Evolutionary conservation across 2,797 vertebrate genomes (phyloP), one percentile per base, ranked within the genome.

Genomic region (Champsocephalus gunnari): DNA sequence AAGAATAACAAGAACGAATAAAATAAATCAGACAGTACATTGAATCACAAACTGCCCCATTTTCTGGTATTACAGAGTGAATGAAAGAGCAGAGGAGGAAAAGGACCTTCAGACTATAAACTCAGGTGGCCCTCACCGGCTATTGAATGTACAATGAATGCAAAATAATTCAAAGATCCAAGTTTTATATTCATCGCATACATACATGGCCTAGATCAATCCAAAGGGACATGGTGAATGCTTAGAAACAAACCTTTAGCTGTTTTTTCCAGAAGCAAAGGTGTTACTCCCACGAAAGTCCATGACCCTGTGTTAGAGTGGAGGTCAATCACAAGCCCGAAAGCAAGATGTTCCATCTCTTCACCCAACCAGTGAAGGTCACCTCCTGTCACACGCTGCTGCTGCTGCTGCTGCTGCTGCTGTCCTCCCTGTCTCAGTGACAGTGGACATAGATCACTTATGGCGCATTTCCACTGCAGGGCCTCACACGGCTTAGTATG

Each of bases 301-400:
- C 21, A 28, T 57, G 67, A 45, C 41, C 49, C 14, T 0, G 0
- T 71, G 21, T 68, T 2, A 50, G 24, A 66, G 34, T 14, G 7
- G 50, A 66, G 43, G 83, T 77, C 70, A 65, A 17, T 41, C 34
- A 38, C 54, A 1, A 0, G 1, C 63, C 28, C 44, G 50, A 0
- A 1, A 44, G 24, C 28, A 1, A n/a, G 24, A 49, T 79, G 55
- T 56, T 47, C 56, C 60, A 59, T 51, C 41, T 71, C 34, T 60
- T 65, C 71, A 64, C 65, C 47, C 34, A 61, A 11, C 12, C 19
- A 28, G 21, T 19, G 76, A 63, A 82, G 74, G 63, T 76, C 75
- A 66, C 3, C 43, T 69, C 21, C 50, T 21, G 51, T 76, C 79
- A 55, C 68, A 65, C 48, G 7, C 17, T 9, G 45, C 45, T 58